A percentile compares a stretch with the other conserved stretches of the same genome.
phyloP scores from a whole-genome alignment of 1,140 invertebrate genomes.

The Phymastichus coffea region DNA sequence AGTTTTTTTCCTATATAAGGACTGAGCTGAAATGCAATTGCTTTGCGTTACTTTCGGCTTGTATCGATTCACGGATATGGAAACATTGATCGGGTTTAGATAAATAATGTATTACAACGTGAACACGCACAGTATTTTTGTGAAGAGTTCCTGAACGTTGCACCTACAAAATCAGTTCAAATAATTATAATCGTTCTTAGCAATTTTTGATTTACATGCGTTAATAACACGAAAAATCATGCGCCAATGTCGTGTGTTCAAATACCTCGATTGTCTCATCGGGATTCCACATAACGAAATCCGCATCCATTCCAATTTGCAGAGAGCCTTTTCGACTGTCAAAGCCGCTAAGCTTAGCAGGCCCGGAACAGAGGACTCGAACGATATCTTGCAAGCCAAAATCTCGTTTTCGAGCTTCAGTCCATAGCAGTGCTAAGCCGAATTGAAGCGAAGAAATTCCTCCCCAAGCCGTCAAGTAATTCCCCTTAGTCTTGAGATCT shows the following conservation, averaged over 20 bases:
- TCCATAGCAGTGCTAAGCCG: constrained; percentile 70
- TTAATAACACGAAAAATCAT: too few species aligned
- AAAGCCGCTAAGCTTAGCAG: constrained; percentile 64
- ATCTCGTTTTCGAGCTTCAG: constrained; percentile 54
- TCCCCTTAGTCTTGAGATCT: constrained; percentile 62
- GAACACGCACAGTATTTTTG: constrained; percentile 61
- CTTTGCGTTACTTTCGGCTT: too few species aligned
- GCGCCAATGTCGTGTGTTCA: too few species aligned
- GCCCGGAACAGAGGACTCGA: constrained; percentile 62
- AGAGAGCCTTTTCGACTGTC: constrained; percentile 63
- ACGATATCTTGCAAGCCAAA: constrained; percentile 59
- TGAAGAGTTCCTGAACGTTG: constrained; percentile 56
- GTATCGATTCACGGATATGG: neutral
- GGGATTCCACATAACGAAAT: constrained; percentile 72
- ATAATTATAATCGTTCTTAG: too few species aligned
- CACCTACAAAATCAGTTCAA: constrained; percentile 37
- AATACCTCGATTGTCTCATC: constrained; percentile 61
- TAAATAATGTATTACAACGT: neutral
- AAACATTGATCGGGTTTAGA: neutral
- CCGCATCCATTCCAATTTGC: constrained; percentile 66
- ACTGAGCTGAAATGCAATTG: constrained; percentile 55
- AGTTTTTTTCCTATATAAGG: constrained; percentile 61
- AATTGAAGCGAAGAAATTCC: constrained; percentile 75
- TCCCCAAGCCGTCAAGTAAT: constrained; percentile 72
- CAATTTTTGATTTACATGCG: too few species aligned